Evolutionary conservation across 1,140 invertebrate genomes (phyloP).

Genomic region (Polyergus mexicanus): DNA sequence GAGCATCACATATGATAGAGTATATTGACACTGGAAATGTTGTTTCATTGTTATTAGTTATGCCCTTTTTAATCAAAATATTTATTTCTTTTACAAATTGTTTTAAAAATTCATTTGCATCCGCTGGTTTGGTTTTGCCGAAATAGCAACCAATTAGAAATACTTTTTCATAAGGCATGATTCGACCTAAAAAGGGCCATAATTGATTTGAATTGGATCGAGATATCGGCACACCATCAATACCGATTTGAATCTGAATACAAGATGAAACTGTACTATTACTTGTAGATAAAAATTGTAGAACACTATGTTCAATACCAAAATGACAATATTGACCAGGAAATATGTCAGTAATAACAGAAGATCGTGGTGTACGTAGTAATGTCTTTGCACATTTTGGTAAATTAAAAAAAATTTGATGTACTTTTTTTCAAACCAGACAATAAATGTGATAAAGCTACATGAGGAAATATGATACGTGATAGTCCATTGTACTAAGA

Average conservation of each 20-base stretch:
- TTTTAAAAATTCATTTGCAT: conserved; percentile 18
- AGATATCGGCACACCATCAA: conserved; percentile 15
- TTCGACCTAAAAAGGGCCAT: conserved; percentile 14
- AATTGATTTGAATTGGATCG: conserved; percentile 16
- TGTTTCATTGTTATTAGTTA: not conserved
- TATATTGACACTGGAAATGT: not conserved
- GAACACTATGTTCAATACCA: no score
- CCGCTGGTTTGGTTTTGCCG: not conserved
- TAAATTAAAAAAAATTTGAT: not conserved
- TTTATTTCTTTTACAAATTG: not conserved
- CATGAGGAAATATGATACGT: not conserved
- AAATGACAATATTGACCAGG: conserved; percentile 21
- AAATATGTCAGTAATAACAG: conserved; percentile 9
- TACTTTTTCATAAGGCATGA: not conserved
- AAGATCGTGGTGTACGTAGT: not conserved
- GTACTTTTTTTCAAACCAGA: conserved; percentile 18
- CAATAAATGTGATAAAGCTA: conserved; percentile 29
- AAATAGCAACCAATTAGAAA: conserved; percentile 30
- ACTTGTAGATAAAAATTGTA: not conserved
- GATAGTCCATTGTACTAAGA: conserved; percentile 8
- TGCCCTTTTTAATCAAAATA: not conserved
- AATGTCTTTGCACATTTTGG: conserved; percentile 20
- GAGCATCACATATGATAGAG: no score
- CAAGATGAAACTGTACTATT: not conserved
- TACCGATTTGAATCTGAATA: conserved; percentile 33